Evolutionary conservation across 2,888 invertebrate species (phyloP), one percentile per base, ranked within the genome.

Genomic region (Andrena fulva): DNA sequence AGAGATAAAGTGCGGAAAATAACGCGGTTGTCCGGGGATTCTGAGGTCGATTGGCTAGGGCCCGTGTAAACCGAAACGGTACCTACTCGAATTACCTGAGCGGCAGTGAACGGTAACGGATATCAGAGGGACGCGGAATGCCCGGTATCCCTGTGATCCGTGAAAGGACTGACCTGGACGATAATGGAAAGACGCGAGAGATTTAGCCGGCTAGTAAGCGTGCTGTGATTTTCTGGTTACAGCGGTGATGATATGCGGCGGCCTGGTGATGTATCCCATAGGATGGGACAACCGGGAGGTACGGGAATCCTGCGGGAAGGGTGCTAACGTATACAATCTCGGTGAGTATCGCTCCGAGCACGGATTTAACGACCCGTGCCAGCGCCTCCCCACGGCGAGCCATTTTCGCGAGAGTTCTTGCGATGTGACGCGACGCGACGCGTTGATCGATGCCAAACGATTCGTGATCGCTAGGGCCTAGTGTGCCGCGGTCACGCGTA

Each of bases 231-330:
- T 84, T 70, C 69, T 69, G 89, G 89, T 95, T 95, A 79, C 94
- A 96, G 96, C 95, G 77, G 91, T 95, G 86, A 94, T 96, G 90
- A 95, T 96, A 86, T 94, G 95, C 86, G 94, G 94, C 52, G 96
- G 96, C 31, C 94, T 95, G 75, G 95, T 95, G 67, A 93, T 96
- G 86, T 96, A 96, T 92, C 96, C 96, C 29, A 93, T 96, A 75
- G 96, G 96, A 85, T 96, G 96, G 96, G 95, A 95, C 90, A 96
- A 95, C 91, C 94, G 95, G 81, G 96, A 96, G 94, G 95, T 96
- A 60, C 94, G 95, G 87, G 96, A 96, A 90, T 95, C 96, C 82
- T 96, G 96, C 89, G 96, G 96, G 69, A 94, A 94, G 86, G 92
- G 94, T 74, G 95, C 96, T 67, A 95, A 95, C 83, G 94, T 95